Base-by-base conservation (phyloP, 2,888 invertebrate species). In the Chromoteleia sp. region DNA sequence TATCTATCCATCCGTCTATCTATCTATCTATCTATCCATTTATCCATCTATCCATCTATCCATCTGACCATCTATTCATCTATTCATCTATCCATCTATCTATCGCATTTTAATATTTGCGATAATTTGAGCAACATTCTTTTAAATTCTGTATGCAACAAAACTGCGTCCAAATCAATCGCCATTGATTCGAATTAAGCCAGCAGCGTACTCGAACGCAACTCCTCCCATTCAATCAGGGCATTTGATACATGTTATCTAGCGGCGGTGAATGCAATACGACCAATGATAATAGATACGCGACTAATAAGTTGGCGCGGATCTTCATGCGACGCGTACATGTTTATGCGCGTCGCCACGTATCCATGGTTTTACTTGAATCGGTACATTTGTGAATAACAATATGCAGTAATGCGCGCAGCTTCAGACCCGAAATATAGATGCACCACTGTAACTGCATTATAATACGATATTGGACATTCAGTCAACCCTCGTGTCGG, bases 201-300 rank as follows among this genome's bases (percentile, higher is more conserved):
- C 54, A 52, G 43, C 12, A 63, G 52, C 56, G 71, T 68, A 15
- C 15, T 41, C 41, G 15, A 7, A 41, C 6, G 41, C 14, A 7
- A 14, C 61, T 67, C 82, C 71, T 43, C 48, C 82, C 63, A 83
- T 85, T 84, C 84, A 85, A 85, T 83, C 83, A 83, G 65, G 48
- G 78, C 81, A 82, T 83, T 83, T 81, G 58, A 65, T 74, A 58
- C 65, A 65, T 17, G 29, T 65, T 65, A 67, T 75, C 67, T 19
- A 30, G 3, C 21, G 2, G 25, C 29, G n/a, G n/a, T 14, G 45
- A 61, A 70, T 54, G 33, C 52, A 54, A 54, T 70, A 45, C 61
- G 15, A 54, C 59, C 48, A 52, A 70, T 77, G 63, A 76, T 76
- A 70, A 76, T 70, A 30, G 59, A 70, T 70, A 61, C 39, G 36